Percentiles rank a stretch among this genome's conserved stretches.
These are phyloP conservation scores for Crotalus helleri DNA, from an alignment of 2,113 vertebrate genomes.

Conservation along the genomic window DNA sequence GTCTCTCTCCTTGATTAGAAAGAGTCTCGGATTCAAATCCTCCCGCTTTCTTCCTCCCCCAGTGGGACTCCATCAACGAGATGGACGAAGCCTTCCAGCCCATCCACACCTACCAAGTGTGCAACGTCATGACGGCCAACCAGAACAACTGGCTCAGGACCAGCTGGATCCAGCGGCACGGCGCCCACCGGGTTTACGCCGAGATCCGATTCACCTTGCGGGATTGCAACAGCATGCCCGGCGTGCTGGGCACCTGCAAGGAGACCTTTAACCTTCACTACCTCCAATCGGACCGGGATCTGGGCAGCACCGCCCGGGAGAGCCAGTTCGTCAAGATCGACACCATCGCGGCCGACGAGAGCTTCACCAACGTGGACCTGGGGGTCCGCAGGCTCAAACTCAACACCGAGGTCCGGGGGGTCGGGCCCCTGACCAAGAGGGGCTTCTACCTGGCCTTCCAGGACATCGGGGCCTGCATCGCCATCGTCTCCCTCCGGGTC, in stretches of 20 bases:
- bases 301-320: constrained; percentile 82
- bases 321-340: constrained; percentile 94
- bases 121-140: constrained; percentile 94
- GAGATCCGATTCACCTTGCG: constrained; percentile 95
- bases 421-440: constrained; percentile 84
- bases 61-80: constrained; percentile 98
- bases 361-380: constrained; percentile 92
- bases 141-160: constrained; percentile 98
- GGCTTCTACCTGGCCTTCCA: constrained; percentile 98
- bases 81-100: constrained; percentile 95
- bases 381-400: constrained; percentile 89
- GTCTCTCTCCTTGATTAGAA: too few relatives aligned
- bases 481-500: constrained; percentile 87
- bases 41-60: not conserved
- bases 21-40: too few relatives aligned
- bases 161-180: constrained; percentile 86
- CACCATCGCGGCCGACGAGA: constrained; percentile 94
- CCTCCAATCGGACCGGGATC: constrained; percentile 87
- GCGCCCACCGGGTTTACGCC: constrained; percentile 86
- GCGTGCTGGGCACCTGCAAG: constrained; percentile 94
- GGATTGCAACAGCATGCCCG: constrained; percentile 97
- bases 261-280: constrained; percentile 98
- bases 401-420: constrained; percentile 90
- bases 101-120: constrained; percentile 97
- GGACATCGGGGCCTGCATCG: constrained; percentile 94